These are phyloP conservation scores for Paramuricea clavata DNA, from an alignment of 92 coral and sea anemone genomes.

Conservation along the genomic window DNA sequence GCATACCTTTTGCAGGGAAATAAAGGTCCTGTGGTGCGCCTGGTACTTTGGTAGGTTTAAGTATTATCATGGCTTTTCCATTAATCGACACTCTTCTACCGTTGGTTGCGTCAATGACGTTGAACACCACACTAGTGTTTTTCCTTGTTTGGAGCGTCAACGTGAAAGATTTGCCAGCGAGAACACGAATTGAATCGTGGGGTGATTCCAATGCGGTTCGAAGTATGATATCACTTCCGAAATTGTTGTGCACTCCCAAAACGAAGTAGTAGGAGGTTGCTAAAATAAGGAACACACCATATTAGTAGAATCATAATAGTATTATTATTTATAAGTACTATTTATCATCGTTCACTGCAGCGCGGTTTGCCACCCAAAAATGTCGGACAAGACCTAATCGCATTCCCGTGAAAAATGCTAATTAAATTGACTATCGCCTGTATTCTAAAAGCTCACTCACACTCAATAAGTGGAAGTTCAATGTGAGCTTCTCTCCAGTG, in stretches of 20 bases:
- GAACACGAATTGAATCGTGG: slow-evolving; percentile 23
- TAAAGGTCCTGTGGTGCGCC: background rate
- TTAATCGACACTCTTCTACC: slow-evolving; percentile 23
- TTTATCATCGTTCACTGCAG: too few species aligned
- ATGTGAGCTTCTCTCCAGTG: too few species aligned
- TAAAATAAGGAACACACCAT: background rate
- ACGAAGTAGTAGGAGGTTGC: slow-evolving; percentile 21
- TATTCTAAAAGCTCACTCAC: too few species aligned
- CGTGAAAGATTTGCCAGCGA: slow-evolving; percentile 22
- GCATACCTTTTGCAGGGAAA: slow-evolving; percentile 41
- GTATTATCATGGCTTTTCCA: background rate
- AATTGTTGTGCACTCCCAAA: slow-evolving; percentile 14
- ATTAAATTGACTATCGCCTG: too few species aligned
- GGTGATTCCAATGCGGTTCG: slow-evolving; percentile 28
- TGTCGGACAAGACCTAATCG: too few species aligned
- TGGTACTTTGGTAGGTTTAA: background rate
- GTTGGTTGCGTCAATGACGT: slow-evolving; percentile 16
- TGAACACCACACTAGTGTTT: slow-evolving; percentile 7
- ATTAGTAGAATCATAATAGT: too few species aligned
- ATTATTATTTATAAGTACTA: too few species aligned
- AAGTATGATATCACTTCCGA: slow-evolving; percentile 15
- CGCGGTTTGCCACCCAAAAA: too few species aligned
- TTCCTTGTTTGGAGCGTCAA: background rate
- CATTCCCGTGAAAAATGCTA: too few species aligned
- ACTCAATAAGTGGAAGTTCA: too few species aligned